Evolutionary conservation across 2,797 vertebrate genomes (phyloP).

Genomic region (Phoeniculus purpureus): DNA sequence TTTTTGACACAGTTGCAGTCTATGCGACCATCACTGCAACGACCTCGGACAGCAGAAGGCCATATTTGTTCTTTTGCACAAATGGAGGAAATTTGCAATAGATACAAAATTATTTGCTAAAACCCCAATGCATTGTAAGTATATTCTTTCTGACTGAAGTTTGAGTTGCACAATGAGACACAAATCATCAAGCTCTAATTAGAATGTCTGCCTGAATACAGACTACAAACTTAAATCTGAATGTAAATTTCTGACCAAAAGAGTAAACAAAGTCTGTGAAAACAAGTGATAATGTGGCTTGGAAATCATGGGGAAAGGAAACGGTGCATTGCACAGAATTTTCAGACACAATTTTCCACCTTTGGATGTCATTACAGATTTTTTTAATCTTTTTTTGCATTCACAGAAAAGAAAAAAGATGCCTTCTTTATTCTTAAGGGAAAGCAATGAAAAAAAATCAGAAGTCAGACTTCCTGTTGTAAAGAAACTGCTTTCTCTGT

Average conservation of each 20-base stretch:
- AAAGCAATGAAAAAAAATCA: background rate
- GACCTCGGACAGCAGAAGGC: background rate
- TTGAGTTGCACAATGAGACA: background rate
- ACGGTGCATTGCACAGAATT: background rate
- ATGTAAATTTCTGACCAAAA: background rate
- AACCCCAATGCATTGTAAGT: background rate
- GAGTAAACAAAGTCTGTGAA: background rate
- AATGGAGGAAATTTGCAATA: background rate
- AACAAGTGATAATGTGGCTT: fast-evolving
- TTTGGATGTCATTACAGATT: background rate
- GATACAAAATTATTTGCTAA: background rate
- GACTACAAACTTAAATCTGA: background rate
- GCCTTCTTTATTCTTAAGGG: background rate
- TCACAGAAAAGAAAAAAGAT: background rate
- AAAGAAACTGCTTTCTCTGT: background rate
- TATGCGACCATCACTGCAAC: background rate
- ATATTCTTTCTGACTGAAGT: background rate
- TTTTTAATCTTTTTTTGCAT: background rate
- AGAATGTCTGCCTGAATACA: background rate
- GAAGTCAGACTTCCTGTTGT: background rate
- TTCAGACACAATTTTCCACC: background rate
- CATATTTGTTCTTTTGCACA: background rate
- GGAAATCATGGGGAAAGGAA: background rate
- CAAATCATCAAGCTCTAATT: background rate
- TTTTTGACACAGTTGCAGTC: background rate